These are phyloP conservation scores for Steinernema hermaphroditum DNA, from an alignment of 2,888 invertebrate genomes.

Conservation along the genomic window DNA sequence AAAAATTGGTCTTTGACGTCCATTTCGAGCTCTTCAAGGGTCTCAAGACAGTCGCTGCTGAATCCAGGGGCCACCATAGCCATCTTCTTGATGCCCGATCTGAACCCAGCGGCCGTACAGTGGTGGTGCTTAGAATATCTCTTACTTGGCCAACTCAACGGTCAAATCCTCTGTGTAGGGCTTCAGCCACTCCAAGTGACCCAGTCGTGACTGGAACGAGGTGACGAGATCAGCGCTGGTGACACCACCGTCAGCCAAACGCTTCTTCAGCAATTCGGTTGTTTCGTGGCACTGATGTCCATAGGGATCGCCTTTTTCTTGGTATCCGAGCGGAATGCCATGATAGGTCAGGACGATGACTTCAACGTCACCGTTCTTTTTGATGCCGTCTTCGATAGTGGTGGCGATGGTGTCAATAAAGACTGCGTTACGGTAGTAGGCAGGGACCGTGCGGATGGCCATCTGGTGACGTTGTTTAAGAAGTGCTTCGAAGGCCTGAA, in stretches of 20 bases:
- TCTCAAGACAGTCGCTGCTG: constrained; percentile 35
- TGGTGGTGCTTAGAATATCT: background rate
- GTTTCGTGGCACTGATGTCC: constrained; percentile 37
- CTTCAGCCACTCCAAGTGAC: constrained; percentile 33
- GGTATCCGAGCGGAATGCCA: constrained; percentile 33
- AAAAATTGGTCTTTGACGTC: constrained; percentile 34
- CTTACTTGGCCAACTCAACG: constrained; percentile 34
- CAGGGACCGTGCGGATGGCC: constrained; percentile 36
- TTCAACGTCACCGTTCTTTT: constrained; percentile 32
- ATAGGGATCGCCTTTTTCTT: constrained; percentile 39
- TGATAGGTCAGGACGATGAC: constrained; percentile 37
- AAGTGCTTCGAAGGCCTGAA: constrained; percentile 34
- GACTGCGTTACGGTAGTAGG: constrained; percentile 34
- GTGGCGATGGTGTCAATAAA: constrained; percentile 34
- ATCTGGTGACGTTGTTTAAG: constrained; percentile 35
- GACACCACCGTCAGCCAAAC: constrained; percentile 28
- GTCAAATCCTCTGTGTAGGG: constrained; percentile 38
- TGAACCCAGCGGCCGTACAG: background rate
- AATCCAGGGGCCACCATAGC: constrained; percentile 36
- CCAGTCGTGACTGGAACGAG: constrained; percentile 36
- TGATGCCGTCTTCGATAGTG: constrained; percentile 27
- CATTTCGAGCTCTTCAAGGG: constrained; percentile 36
- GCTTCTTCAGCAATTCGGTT: constrained; percentile 31
- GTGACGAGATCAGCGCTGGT: constrained; percentile 27
- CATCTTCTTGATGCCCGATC: constrained; percentile 32